Evolutionary conservation across 2,113 vertebrate species (phyloP).

Genomic region (Peromyscus leucopus): DNA sequence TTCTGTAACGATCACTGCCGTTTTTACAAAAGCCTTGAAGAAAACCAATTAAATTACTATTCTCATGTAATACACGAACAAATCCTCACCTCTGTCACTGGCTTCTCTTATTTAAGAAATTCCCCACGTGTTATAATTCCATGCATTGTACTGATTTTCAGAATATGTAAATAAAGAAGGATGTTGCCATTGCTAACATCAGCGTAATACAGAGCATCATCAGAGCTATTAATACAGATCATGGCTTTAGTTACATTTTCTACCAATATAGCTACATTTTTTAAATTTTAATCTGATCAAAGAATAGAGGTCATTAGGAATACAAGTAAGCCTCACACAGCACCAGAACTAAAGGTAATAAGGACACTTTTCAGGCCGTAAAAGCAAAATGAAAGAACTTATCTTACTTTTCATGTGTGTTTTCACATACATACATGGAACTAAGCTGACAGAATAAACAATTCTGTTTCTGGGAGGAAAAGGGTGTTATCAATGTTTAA

Average conservation of each 20-base stretch:
- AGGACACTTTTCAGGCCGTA: not conserved
- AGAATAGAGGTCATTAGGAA: conserved; percentile 61
- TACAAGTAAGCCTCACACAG: conserved; percentile 52
- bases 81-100: conserved; percentile 61
- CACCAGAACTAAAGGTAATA: conserved; percentile 32
- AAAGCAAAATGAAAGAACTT: conserved; percentile 57
- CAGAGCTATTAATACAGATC: not conserved
- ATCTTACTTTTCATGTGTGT: conserved; percentile 51
- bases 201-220: conserved; percentile 54
- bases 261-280: conserved; percentile 45
- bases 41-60: conserved; percentile 79
- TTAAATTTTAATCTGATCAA: conserved; percentile 61
- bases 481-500: conserved; percentile 17
- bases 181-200: conserved; percentile 24
- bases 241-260: conserved; percentile 67
- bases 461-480: conserved; percentile 26
- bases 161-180: conserved; percentile 61
- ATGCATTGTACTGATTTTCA: not conserved
- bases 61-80: conserved; percentile 70
- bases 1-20: conserved; percentile 67
- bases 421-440: conserved; percentile 32
- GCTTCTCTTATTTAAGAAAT: conserved; percentile 31
- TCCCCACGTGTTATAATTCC: conserved; percentile 22
- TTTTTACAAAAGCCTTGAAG: conserved; percentile 76
- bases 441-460: not conserved